Evolutionary conservation across 2,797 vertebrate genomes (phyloP).

Genomic region (Fistularia commersonii): DNA sequence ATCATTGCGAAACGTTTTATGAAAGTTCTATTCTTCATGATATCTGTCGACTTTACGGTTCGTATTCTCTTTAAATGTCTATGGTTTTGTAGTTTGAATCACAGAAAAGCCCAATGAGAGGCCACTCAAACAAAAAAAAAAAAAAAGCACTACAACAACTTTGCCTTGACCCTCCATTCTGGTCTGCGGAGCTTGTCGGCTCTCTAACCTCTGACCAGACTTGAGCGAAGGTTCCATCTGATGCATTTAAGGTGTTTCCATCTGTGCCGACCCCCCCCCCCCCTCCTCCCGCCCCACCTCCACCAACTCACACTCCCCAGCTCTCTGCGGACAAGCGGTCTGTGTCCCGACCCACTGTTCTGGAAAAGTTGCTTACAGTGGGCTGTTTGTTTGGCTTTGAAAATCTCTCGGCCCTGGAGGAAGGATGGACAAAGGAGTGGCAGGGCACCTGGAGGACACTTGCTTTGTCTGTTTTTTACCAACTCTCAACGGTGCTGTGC

Average conservation of each 20-base stretch:
- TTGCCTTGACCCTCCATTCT: slow-evolving; percentile 16
- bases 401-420: slow-evolving; percentile 45
- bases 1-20: too few relatives aligned
- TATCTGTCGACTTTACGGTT: too few relatives aligned
- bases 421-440: slow-evolving; percentile 28
- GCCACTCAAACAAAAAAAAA: neutral
- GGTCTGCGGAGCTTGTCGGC: slow-evolving; percentile 40
- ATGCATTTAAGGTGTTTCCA: slow-evolving; percentile 70
- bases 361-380: slow-evolving; percentile 70
- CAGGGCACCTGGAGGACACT: slow-evolving; percentile 45
- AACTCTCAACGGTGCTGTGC: slow-evolving; percentile 7
- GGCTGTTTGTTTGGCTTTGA: slow-evolving; percentile 63
- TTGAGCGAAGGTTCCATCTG: slow-evolving; percentile 52
- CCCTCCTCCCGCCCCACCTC: neutral
- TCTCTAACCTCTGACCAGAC: slow-evolving; percentile 57
- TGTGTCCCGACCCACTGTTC: slow-evolving; percentile 54
- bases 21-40: too few relatives aligned
- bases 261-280: slow-evolving; percentile 41
- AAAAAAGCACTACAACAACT: slow-evolving; percentile 3
- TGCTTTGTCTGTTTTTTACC: slow-evolving; percentile 11
- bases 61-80: too few relatives aligned
- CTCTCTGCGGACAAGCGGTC: slow-evolving; percentile 42
- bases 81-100: too few relatives aligned
- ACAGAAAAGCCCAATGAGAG: too few relatives aligned
- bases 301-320: slow-evolving; percentile 1